Conservation (phyloP, 2,797 vertebrate genomes). For the Decapterus maruadsi region DNA sequence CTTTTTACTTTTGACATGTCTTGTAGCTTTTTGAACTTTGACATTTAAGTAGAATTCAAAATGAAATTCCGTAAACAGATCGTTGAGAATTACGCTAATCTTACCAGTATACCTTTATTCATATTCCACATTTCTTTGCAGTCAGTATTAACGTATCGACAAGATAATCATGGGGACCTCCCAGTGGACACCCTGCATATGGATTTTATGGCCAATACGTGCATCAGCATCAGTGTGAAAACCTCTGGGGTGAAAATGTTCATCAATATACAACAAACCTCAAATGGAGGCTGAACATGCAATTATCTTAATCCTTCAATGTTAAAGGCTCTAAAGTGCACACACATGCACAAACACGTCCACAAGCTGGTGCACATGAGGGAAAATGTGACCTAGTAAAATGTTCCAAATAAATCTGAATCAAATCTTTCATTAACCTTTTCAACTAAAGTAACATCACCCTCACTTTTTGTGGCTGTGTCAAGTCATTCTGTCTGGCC, state of each 20-base stretch:
- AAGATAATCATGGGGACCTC: neutral
- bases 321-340: conserved; percentile 20
- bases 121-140: neutral
- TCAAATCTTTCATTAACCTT: neutral
- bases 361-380: neutral
- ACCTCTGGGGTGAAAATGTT: conserved; percentile 7
- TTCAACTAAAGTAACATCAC: neutral
- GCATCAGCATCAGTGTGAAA: conserved; percentile 51
- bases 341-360: conserved; percentile 24
- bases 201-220: conserved; percentile 29
- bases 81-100: neutral
- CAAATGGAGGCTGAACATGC: conserved; percentile 58
- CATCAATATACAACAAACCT: conserved; percentile 44
- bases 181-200: conserved; percentile 18
- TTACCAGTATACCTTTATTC: neutral
- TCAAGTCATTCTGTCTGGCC: conserved; percentile 47
- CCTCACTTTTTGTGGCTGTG: conserved; percentile 61
- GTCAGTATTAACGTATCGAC: neutral
- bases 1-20: neutral
- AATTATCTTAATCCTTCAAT: conserved; percentile 38
- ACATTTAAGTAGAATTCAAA: neutral
- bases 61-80: neutral
- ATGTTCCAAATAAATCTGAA: neutral
- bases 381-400: neutral
- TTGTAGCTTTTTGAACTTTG: neutral